phyloP scores from a whole-genome alignment of 2,797 vertebrate genomes.

The Anabas testudineus region DNA sequence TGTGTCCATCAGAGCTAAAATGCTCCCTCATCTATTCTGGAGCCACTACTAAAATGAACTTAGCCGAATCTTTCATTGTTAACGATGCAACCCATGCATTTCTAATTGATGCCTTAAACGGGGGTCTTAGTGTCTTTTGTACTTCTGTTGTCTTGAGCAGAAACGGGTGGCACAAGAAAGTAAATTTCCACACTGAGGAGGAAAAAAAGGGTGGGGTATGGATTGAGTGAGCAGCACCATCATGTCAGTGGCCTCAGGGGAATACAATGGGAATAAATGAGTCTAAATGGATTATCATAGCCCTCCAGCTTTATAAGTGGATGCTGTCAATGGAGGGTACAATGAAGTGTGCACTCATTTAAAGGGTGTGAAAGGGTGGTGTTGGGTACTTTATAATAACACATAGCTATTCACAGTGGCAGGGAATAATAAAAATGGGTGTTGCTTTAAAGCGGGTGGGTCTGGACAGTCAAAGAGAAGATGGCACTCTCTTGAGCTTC shows the following conservation, averaged over 20 bases:
- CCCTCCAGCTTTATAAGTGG: constrained; percentile 79
- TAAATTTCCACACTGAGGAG: constrained; percentile 71
- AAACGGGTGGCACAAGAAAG: constrained; percentile 62
- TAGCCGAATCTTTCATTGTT: neutral
- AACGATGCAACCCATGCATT: constrained; percentile 41
- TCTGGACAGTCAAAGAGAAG: constrained; percentile 46
- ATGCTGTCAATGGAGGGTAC: constrained; percentile 72
- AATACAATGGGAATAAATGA: constrained; percentile 80
- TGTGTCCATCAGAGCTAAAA: constrained; percentile 22
- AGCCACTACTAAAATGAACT: constrained; percentile 25
- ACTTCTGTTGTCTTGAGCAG: constrained; percentile 33
- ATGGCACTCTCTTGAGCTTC: constrained; percentile 26
- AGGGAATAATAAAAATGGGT: constrained; percentile 41
- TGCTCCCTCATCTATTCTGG: neutral
- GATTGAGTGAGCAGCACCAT: constrained; percentile 73
- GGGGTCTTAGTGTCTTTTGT: constrained; percentile 13
- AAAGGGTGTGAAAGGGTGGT: constrained; percentile 68
- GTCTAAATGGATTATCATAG: constrained; percentile 82
- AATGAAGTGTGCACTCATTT: constrained; percentile 76
- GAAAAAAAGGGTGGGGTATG: constrained; percentile 81
- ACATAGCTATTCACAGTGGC: constrained; percentile 37
- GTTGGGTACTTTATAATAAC: constrained; percentile 44
- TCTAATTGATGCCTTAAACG: constrained; percentile 44
- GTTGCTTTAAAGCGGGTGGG: constrained; percentile 62
- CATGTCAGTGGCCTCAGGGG: constrained; percentile 77